Conservation (phyloP, 2,888 invertebrate genomes). For the Synanthedon formicaeformis region DNA sequence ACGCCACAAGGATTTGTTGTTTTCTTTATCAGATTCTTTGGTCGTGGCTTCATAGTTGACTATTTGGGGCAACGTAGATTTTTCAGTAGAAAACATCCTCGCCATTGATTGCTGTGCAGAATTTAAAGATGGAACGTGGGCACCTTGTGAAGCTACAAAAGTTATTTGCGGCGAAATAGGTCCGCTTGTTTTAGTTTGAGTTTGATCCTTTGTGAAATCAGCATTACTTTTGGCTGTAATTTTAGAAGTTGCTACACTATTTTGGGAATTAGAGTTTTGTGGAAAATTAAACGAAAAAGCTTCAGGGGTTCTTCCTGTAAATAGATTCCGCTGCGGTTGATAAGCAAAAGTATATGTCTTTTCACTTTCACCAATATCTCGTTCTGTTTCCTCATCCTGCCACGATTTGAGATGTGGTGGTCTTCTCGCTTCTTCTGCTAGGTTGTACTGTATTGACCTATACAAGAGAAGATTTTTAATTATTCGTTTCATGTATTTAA, state of each 20-base stretch:
- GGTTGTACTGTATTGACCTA: conserved; percentile 59
- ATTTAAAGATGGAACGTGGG: conserved; percentile 43
- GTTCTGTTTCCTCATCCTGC: conserved; percentile 37
- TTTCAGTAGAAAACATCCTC: conserved; percentile 44
- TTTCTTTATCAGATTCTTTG: conserved; percentile 45
- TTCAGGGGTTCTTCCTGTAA: conserved; percentile 59
- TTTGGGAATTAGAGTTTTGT: conserved; percentile 33
- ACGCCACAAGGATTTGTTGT: conserved; percentile 52
- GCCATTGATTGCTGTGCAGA: conserved; percentile 31
- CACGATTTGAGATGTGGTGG: conserved; percentile 46
- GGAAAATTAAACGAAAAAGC: conserved; percentile 55
- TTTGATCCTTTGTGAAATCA: conserved; percentile 37
- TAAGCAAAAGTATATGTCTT: conserved; percentile 23
- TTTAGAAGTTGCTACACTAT: conserved; percentile 37
- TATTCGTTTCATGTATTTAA: not conserved
- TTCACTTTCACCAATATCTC: conserved; percentile 28
- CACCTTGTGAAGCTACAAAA: conserved; percentile 60
- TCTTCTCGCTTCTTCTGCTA: conserved; percentile 59
- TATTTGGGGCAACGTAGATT: conserved; percentile 47
- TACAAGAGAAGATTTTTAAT: conserved; percentile 3
- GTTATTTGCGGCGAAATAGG: conserved; percentile 59
- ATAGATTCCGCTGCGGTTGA: conserved; percentile 36
- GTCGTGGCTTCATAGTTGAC: conserved; percentile 51
- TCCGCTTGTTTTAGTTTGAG: conserved; percentile 36
- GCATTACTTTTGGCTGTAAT: conserved; percentile 39